Percentiles rank a stretch among this genome's conserved stretches.
These are phyloP conservation scores for Tipula helvola DNA, from an alignment of 2,888 invertebrate species.

Conservation along the genomic window DNA sequence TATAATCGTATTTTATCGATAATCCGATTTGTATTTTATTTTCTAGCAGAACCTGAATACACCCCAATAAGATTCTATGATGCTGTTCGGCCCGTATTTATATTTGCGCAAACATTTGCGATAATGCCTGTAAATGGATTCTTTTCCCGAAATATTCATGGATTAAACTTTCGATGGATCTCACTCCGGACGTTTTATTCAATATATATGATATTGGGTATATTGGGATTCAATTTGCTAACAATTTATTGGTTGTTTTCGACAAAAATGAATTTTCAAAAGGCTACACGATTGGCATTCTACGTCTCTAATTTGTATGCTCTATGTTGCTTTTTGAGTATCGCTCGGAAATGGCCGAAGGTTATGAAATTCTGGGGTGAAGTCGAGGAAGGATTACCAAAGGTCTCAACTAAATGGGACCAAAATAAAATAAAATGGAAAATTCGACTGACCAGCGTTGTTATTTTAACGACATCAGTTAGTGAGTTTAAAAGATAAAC, in stretches of 20 bases:
- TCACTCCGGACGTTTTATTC: slow-evolving; percentile 13
- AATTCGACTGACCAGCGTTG: neutral
- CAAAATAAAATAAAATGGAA: slow-evolving; percentile 12
- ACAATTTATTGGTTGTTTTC: slow-evolving; percentile 5
- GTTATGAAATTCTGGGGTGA: slow-evolving; percentile 32
- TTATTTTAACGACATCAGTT: neutral
- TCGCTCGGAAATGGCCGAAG: slow-evolving; percentile 35
- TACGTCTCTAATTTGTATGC: slow-evolving; percentile 7
- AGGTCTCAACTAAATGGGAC: slow-evolving; percentile 15
- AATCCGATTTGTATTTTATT: neutral
- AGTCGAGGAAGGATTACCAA: slow-evolving; percentile 27
- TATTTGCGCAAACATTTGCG: slow-evolving; percentile 32
- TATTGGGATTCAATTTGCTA: neutral
- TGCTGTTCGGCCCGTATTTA: slow-evolving; percentile 19
- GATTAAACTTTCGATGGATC: slow-evolving; percentile 20
- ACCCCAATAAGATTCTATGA: slow-evolving; percentile 12
- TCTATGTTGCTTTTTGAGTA: slow-evolving; percentile 26
- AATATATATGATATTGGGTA: neutral
- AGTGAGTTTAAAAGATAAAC: neutral
- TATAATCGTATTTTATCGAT: neutral
- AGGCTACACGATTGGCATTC: neutral
- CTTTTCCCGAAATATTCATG: slow-evolving; percentile 26
- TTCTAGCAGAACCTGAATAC: neutral
- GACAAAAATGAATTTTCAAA: neutral
- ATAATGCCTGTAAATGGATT: slow-evolving; percentile 35